Conservation (phyloP, 2,113 vertebrate species). For the Leptobrachium leishanense region DNA sequence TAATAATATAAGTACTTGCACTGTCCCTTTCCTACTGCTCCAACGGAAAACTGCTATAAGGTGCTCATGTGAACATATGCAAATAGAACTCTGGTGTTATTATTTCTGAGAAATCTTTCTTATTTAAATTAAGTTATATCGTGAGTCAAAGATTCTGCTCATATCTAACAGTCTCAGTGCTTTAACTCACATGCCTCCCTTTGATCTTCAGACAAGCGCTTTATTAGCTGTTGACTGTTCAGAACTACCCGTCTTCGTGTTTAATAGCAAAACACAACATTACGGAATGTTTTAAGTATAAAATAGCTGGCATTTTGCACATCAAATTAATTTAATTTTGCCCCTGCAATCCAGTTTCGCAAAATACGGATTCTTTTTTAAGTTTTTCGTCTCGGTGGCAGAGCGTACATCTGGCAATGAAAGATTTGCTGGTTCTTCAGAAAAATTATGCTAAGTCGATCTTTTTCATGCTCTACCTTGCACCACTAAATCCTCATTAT, state of each 20-base stretch:
- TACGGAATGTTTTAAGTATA: not conserved
- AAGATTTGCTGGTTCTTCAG: not conserved
- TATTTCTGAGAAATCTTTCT: not conserved
- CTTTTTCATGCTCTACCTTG: not conserved
- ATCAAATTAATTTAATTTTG: slow-evolving; percentile 1
- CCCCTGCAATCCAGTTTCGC: not conserved
- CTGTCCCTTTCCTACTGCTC: not conserved
- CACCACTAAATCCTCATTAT: slow-evolving; percentile 25
- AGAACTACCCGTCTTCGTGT: not conserved
- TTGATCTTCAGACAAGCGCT: slow-evolving; percentile 4
- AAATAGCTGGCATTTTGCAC: not conserved
- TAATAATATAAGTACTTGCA: not conserved
- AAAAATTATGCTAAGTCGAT: not conserved
- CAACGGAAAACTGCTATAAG: no score
- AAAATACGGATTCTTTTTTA: not conserved
- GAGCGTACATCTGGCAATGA: not conserved
- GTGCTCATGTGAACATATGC: not conserved
- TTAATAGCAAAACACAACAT: slow-evolving; percentile 1
- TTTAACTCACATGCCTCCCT: slow-evolving; percentile 35
- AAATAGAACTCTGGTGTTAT: slow-evolving; percentile 6
- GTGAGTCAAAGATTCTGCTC: slow-evolving; percentile 2
- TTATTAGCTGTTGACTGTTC: slow-evolving; percentile 10
- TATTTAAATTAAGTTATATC: slow-evolving; percentile 9
- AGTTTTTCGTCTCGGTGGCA: not conserved
- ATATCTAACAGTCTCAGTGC: slow-evolving; percentile 10